A percentile compares a stretch with the other conserved stretches of the same genome.
phyloP scores from a whole-genome alignment of 2,113 vertebrate genomes.

The Phrynocephalus versicolor region DNA sequence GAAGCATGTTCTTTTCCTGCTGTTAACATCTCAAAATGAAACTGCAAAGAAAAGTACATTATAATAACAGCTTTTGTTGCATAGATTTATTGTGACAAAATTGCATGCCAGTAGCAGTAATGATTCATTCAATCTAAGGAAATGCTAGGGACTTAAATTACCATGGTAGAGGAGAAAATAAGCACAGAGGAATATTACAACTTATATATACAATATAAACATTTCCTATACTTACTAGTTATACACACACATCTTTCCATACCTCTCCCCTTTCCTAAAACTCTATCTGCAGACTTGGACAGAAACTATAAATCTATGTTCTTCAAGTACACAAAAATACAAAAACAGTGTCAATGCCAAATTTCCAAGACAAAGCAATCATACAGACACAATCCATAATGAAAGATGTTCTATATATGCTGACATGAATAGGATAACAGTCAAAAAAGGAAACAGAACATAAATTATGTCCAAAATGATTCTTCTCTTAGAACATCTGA shows the following conservation, averaged over 20 bases:
- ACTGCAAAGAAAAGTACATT: conserved; percentile 21
- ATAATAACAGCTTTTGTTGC: background rate
- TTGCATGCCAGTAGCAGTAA: background rate
- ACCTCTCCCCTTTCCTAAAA: background rate
- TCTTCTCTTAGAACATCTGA: no score
- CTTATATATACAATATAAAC: background rate
- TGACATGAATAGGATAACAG: no score
- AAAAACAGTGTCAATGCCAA: background rate
- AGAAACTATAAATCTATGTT: background rate
- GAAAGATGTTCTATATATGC: background rate
- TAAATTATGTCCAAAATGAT: no score
- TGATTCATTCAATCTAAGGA: background rate
- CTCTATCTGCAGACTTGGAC: background rate
- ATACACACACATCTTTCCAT: no score
- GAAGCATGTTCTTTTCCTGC: background rate
- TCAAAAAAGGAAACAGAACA: no score
- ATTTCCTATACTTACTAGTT: no score
- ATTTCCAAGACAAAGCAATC: no score
- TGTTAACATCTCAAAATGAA: conserved; percentile 13
- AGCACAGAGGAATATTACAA: background rate
- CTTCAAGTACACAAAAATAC: background rate
- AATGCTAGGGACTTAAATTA: background rate
- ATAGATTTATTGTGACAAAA: background rate
- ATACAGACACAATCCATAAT: background rate
- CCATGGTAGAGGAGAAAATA: background rate